Evolutionary conservation across 1,140 invertebrate genomes (phyloP), one percentile per base, ranked within the genome.

Genomic region (Augochlora pura): DNA sequence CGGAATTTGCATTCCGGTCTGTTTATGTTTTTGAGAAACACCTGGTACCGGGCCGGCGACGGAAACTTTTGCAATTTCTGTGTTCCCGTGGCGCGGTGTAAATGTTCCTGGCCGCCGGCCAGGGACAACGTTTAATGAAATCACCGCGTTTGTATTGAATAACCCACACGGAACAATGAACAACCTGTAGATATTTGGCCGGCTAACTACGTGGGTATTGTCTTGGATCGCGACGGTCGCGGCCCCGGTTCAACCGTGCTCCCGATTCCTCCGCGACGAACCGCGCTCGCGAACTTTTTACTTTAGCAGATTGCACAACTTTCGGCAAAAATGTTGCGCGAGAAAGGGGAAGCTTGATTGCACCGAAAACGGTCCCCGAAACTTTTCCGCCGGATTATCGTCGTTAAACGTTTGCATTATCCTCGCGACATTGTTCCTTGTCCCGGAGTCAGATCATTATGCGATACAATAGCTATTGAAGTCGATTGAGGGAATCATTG

Each of bases 151-250:
- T 86, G 85, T 90, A 87, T 76, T 71, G 81, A 88, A 86, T 77
- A 88, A 80, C 85, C 78, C 83, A 81, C 78, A 62, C 73, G 84
- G 80, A 86, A 88, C 85, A 89, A 89, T 87, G 88, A 89, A 87
- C 89, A 90, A 90, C 90, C 89, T 91, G 89, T 91, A 88, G 90
- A 89, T 89, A 82, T 88, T 88, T 86, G 81, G 86, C 77, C 80
- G 78, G 77, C 72, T 72, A 60, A 67, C 23, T 54, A 69, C n/a
- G 57, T n/a, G n/a, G n/a, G n/a, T 32, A 32, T 32, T 32, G 32
- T 77, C 67, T 64, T 65, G 52, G 65, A 68, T 57, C n/a, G 74
- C 14, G 25, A 49, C 63, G 54, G 66, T 78, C 46, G 62, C 46
- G 62, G 62, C 23, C 54, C 32, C 63, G 57, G 52, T 72, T 72